Percentiles rank a stretch among this genome's conserved stretches.
These are phyloP conservation scores for Metopolophium dirhodum DNA, from an alignment of 1,140 invertebrate species.

Conservation along the genomic window DNA sequence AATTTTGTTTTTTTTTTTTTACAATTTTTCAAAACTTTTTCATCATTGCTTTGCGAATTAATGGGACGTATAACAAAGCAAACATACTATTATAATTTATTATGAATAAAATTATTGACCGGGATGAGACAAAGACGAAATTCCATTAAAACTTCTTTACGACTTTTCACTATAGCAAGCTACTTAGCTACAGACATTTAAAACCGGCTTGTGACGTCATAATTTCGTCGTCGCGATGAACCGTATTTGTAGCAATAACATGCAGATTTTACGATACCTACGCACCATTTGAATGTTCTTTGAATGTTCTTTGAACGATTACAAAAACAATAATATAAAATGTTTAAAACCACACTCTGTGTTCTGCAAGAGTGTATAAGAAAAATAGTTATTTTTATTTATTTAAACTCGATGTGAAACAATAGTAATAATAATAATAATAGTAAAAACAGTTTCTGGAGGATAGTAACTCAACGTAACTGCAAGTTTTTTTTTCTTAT, in stretches of 20 bases:
- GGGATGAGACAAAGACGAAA: neutral
- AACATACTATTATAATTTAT: neutral
- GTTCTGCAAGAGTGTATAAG: neutral
- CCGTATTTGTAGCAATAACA: neutral
- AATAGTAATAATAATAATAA: neutral
- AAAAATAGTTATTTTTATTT: neutral
- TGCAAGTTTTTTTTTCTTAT: neutral
- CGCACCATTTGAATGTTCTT: neutral
- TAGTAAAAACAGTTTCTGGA: neutral
- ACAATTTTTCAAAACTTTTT: neutral
- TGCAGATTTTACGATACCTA: neutral
- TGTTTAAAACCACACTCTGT: neutral
- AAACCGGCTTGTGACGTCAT: neutral
- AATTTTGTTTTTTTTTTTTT: too few relatives aligned
- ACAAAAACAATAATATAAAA: neutral
- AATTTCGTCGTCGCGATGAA: neutral
- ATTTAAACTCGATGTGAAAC: neutral
- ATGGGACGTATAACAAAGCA: neutral
- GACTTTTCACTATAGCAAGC: neutral
- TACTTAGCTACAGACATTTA: slow-evolving; percentile 9
- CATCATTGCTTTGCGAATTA: neutral
- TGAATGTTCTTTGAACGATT: neutral
- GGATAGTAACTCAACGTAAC: neutral
- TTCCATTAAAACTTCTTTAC: neutral
- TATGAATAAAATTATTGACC: neutral